Conservation (phyloP, 2,888 invertebrate genomes). For the Timema podura region DNA sequence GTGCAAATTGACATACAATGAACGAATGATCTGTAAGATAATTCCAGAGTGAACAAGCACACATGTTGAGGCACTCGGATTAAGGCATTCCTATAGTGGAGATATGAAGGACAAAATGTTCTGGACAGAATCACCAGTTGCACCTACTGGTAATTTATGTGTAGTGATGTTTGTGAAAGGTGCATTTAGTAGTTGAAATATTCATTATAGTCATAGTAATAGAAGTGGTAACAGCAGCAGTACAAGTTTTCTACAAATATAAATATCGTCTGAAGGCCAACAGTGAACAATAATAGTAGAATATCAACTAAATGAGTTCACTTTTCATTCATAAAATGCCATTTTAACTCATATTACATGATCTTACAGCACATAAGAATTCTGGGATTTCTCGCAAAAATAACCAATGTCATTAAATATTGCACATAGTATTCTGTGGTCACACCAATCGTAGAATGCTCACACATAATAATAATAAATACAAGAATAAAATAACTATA, state of each 20-base stretch:
- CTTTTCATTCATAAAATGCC: too few species aligned
- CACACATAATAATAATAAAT: too few species aligned
- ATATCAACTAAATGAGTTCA: too few species aligned
- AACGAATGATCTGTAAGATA: constrained; percentile 22
- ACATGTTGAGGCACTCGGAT: constrained; percentile 31
- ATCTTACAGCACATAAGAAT: too few species aligned
- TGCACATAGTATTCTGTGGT: too few species aligned
- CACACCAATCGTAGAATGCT: too few species aligned
- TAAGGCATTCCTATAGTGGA: constrained; percentile 33
- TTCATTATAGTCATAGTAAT: constrained; percentile 19
- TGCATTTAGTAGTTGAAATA: constrained; percentile 27
- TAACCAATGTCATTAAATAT: too few species aligned
- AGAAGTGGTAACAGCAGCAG: constrained; percentile 1
- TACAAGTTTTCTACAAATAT: background rate
- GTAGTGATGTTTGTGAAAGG: constrained; percentile 21
- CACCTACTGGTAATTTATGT: constrained; percentile 23
- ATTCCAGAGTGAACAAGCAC: constrained; percentile 31
- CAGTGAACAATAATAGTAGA: constrained; percentile 24
- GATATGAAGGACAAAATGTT: constrained; percentile 28
- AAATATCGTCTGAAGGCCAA: constrained; percentile 26
- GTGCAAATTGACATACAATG: constrained; percentile 23
- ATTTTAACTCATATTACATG: too few species aligned
- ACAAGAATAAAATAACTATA: too few species aligned
- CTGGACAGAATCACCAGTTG: constrained; percentile 25
- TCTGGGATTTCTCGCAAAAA: too few species aligned